Conservation (phyloP, 2,888 invertebrate genomes). For the Chloromyia formosa region DNA sequence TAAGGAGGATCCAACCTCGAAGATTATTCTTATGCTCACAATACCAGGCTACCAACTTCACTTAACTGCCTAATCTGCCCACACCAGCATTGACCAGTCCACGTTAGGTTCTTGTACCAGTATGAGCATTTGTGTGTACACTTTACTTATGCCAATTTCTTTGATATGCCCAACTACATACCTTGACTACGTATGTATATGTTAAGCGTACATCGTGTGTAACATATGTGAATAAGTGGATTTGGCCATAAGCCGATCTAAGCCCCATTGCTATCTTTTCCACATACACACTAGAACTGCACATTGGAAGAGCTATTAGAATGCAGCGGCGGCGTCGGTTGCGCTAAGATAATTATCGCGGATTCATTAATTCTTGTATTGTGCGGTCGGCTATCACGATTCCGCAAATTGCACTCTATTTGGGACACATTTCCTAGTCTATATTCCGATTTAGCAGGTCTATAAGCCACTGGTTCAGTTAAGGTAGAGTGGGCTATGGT, state of each 20-base stretch:
- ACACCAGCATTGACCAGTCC: not conserved
- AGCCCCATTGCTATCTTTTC: too few relatives aligned
- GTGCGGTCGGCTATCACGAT: slow-evolving; percentile 29
- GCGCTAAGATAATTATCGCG: slow-evolving; percentile 32
- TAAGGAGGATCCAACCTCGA: not conserved
- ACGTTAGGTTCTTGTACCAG: not conserved
- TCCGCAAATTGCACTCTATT: slow-evolving; percentile 41
- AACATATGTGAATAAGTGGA: too few relatives aligned
- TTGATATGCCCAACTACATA: slow-evolving; percentile 14
- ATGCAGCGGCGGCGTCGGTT: too few relatives aligned
- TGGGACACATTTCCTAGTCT: slow-evolving; percentile 29
- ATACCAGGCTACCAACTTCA: not conserved
- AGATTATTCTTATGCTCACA: not conserved
- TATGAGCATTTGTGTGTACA: not conserved
- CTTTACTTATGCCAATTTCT: slow-evolving; percentile 33
- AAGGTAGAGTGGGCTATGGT: not conserved
- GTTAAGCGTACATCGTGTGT: not conserved
- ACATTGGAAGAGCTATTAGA: too few relatives aligned
- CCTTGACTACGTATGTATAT: not conserved
- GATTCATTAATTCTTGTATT: slow-evolving; percentile 40
- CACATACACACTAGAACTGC: too few relatives aligned
- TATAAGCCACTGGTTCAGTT: not conserved
- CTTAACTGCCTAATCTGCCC: slow-evolving; percentile 1
- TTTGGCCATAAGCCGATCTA: too few relatives aligned
- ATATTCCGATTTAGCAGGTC: not conserved